Conservation (phyloP, 2,113 vertebrate genomes). For the Psittacara wagleri region DNA sequence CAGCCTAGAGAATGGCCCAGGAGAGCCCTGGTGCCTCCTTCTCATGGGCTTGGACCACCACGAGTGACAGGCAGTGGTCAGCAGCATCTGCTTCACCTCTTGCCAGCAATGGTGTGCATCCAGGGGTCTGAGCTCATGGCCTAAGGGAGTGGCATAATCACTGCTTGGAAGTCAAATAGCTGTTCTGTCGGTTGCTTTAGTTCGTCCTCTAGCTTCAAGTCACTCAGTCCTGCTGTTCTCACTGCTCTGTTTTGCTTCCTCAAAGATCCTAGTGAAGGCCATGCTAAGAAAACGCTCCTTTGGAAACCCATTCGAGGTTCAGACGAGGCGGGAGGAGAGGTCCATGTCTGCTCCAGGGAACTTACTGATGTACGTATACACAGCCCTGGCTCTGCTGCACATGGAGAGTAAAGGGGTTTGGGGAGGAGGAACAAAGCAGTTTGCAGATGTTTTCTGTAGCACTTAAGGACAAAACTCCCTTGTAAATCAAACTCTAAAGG, state of each 20-base stretch:
- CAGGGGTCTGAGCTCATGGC: background rate
- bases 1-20: background rate
- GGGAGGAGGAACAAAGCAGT: background rate
- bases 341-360: slow-evolving; percentile 95
- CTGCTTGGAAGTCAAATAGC: background rate
- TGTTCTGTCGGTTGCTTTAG: background rate
- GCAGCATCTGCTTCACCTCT: background rate
- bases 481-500: background rate
- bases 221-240: background rate
- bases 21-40: background rate
- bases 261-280: slow-evolving; percentile 94
- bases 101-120: background rate
- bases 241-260: background rate
- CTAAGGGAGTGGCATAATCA: accelerated
- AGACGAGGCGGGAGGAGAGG: slow-evolving; percentile 86
- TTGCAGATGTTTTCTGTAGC: background rate
- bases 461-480: background rate
- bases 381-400: background rate
- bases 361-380: slow-evolving; percentile 85
- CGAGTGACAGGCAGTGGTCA: accelerated
- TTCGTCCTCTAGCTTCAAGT: background rate
- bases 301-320: slow-evolving; percentile 92
- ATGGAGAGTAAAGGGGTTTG: background rate
- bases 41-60: background rate
- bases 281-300: slow-evolving; percentile 98